Conservation (phyloP, 1,140 invertebrate species). For the Hylaeus anthracinus region DNA sequence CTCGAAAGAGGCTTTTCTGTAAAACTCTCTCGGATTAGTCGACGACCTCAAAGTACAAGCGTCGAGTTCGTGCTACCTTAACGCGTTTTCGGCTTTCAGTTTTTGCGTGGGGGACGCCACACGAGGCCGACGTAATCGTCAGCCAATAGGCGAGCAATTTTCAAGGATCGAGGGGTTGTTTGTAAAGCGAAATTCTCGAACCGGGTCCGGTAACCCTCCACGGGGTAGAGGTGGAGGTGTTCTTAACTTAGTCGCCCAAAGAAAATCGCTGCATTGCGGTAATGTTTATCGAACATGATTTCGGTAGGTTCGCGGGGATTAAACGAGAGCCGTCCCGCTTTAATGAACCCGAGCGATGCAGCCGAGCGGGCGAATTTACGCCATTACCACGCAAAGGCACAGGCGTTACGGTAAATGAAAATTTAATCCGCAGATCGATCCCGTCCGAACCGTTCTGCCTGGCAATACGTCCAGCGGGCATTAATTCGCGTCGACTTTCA, state of each 20-base stretch:
- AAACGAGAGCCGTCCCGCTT: conserved; percentile 69
- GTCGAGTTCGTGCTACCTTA: conserved; percentile 55
- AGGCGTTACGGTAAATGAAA: conserved; percentile 65
- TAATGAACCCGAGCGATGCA: conserved; percentile 68
- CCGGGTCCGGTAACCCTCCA: not conserved
- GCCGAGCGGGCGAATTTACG: conserved; percentile 59
- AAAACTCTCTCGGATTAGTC: conserved; percentile 42
- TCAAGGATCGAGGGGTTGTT: conserved; percentile 65
- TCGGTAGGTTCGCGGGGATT: conserved; percentile 70
- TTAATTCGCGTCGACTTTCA: conserved; percentile 63
- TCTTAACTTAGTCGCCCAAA: conserved; percentile 64
- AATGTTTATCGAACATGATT: conserved; percentile 76
- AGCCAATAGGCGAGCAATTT: conserved; percentile 65
- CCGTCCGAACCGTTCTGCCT: conserved; percentile 52
- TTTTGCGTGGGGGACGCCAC: conserved; percentile 36
- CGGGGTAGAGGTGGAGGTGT: not conserved
- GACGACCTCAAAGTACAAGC: conserved; percentile 29
- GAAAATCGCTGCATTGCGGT: conserved; percentile 69
- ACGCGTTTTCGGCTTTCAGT: conserved; percentile 59
- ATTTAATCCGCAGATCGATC: conserved; percentile 67
- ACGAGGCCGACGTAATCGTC: conserved; percentile 45
- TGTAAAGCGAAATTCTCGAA: conserved; percentile 62
- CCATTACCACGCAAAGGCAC: conserved; percentile 57
- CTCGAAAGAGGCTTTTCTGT: conserved; percentile 8
- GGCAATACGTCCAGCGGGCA: conserved; percentile 53